Percentiles rank a stretch among this genome's conserved stretches.
phyloP scores from a whole-genome alignment of 1,140 invertebrate species.

The Trissolcus basalis region DNA sequence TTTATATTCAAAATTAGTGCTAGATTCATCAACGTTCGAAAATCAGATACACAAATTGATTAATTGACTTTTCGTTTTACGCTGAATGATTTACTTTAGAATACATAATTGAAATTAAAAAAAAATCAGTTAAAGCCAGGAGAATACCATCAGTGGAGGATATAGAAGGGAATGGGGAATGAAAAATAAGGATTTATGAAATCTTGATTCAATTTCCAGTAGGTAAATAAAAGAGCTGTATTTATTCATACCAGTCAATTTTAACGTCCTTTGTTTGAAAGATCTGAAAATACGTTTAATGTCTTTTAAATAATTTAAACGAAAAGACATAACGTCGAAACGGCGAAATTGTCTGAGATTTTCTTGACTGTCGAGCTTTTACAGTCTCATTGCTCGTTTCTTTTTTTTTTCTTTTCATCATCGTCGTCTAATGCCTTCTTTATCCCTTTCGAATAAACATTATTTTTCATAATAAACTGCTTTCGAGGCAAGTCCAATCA shows the following conservation, averaged over 20 bases:
- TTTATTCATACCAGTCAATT: background rate
- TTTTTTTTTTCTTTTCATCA: conserved; percentile 28
- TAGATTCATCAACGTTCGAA: too few species aligned
- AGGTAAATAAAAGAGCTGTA: background rate
- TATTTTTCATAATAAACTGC: conserved; percentile 36
- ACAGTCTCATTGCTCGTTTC: conserved; percentile 1
- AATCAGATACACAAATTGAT: too few species aligned
- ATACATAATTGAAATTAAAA: too few species aligned
- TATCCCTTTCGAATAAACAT: conserved; percentile 14
- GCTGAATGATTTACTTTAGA: too few species aligned
- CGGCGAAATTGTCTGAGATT: conserved; percentile 17
- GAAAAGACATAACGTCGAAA: conserved; percentile 16
- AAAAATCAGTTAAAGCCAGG: too few species aligned
- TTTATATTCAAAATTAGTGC: too few species aligned
- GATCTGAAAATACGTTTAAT: conserved; percentile 13
- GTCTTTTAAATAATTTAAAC: conserved; percentile 24
- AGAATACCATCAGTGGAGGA: too few species aligned
- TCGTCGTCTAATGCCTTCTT: conserved; percentile 8
- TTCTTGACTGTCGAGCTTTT: conserved; percentile 1
- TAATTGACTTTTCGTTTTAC: too few species aligned
- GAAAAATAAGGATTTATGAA: background rate
- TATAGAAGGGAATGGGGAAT: background rate
- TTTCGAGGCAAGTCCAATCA: conserved; percentile 12
- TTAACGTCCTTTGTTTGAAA: background rate
- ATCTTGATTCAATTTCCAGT: background rate